phyloP scores from a whole-genome alignment of 2,113 vertebrate genomes.

The Equus przewalskii region DNA sequence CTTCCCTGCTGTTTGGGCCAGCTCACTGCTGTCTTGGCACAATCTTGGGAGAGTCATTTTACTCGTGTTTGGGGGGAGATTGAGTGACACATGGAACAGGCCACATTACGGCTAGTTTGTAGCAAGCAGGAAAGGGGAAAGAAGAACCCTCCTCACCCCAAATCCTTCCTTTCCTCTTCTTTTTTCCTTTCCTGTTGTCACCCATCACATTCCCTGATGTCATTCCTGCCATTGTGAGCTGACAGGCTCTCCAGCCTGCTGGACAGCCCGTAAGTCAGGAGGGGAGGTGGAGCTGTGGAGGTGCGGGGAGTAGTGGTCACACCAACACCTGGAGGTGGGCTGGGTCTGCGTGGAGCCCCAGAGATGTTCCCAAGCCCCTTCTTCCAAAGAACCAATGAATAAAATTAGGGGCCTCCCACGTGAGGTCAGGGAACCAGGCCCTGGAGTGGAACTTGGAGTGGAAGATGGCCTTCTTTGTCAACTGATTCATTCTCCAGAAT shows the following conservation, averaged over 20 bases:
- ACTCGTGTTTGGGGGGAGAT: neutral
- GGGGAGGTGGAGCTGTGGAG: constrained; percentile 11
- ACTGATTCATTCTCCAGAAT: constrained; percentile 84
- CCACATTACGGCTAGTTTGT: neutral
- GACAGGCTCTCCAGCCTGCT: neutral
- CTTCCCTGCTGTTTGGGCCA: neutral
- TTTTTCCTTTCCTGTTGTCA: constrained; percentile 19
- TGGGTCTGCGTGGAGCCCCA: constrained; percentile 67
- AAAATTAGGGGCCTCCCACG: constrained; percentile 79
- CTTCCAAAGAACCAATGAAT: constrained; percentile 75
- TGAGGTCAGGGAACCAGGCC: constrained; percentile 61
- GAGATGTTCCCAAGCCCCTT: constrained; percentile 73
- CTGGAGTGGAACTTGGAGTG: constrained; percentile 78
- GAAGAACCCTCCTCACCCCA: neutral
- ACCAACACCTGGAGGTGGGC: constrained; percentile 69
- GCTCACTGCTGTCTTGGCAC: neutral
- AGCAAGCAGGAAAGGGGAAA: neutral
- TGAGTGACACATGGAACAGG: neutral
- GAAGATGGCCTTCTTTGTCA: constrained; percentile 83
- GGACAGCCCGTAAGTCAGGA: neutral
- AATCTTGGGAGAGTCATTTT: neutral
- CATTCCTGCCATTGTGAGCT: constrained; percentile 82
- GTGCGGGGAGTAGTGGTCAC: constrained; percentile 25
- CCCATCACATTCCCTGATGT: constrained; percentile 73
- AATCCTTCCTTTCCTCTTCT: neutral